Percentiles rank a stretch among this genome's conserved stretches.
Evolutionary conservation across 2,797 vertebrate genomes (phyloP).

Genomic region (Danio jaintianensis): DNA sequence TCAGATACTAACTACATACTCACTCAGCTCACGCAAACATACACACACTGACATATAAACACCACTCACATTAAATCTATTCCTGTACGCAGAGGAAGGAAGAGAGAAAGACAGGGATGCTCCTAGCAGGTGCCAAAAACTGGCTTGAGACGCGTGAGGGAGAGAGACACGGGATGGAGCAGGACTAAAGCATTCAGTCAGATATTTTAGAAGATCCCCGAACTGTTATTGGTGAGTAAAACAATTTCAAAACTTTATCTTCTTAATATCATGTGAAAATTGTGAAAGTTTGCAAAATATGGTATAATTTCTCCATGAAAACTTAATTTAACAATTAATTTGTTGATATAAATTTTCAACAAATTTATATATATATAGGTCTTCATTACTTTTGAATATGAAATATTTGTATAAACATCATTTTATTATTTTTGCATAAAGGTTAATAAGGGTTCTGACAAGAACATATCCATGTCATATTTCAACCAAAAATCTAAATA

Average conservation of each 20-base stretch:
- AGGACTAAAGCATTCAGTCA: constrained; percentile 69
- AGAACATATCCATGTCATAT: background rate
- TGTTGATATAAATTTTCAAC: too few relatives aligned
- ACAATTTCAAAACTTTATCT: background rate
- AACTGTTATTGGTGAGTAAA: constrained; percentile 53
- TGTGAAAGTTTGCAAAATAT: background rate
- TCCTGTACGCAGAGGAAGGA: constrained; percentile 63
- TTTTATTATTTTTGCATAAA: background rate
- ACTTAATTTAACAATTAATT: background rate
- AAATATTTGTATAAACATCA: background rate
- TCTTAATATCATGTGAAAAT: background rate
- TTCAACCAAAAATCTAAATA: background rate
- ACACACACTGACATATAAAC: constrained; percentile 63
- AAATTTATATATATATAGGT: background rate
- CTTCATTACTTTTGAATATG: background rate
- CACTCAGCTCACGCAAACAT: constrained; percentile 70
- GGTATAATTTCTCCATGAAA: background rate
- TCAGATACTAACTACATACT: constrained; percentile 47
- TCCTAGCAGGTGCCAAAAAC: constrained; percentile 80
- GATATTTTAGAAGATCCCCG: constrained; percentile 35
- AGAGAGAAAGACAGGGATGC: constrained; percentile 75
- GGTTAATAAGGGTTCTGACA: background rate
- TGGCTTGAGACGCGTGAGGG: constrained; percentile 69
- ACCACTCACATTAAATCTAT: constrained; percentile 66
- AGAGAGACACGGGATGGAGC: constrained; percentile 69